Conservation (phyloP, 2,888 invertebrate species). For the Abscondita cerata region DNA sequence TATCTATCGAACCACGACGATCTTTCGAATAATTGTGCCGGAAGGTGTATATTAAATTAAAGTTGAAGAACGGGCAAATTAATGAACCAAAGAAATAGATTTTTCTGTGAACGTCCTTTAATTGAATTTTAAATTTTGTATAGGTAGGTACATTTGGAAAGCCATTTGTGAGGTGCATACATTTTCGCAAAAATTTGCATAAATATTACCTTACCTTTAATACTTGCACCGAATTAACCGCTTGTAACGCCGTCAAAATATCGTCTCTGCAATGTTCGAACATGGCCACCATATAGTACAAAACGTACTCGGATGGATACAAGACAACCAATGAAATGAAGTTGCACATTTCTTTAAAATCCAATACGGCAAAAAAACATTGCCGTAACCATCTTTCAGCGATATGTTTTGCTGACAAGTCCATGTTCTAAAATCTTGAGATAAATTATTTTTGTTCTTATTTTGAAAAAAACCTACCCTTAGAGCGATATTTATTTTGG, state of each 20-base stretch:
- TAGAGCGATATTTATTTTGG: conserved; percentile 32
- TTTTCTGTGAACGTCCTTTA: no score
- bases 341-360: conserved; percentile 43
- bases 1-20: no score
- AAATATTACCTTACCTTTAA: conserved; percentile 39
- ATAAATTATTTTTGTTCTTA: no score
- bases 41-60: no score
- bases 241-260: conserved; percentile 36
- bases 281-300: conserved; percentile 39
- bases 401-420: conserved; percentile 24
- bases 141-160: no score
- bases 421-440: conserved; percentile 30
- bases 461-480: conserved; percentile 20
- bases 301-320: conserved; percentile 39
- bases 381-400: conserved; percentile 40
- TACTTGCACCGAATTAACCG: conserved; percentile 19
- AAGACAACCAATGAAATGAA: conserved; percentile 38
- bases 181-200: background rate
- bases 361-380: conserved; percentile 41
- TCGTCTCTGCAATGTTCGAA: conserved; percentile 34
- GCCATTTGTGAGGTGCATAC: no score
- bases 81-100: no score
- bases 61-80: no score
- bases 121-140: no score
- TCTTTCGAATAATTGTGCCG: no score